Conservation (phyloP, 2,888 invertebrate genomes). For the Pogonocherus hispidulus region DNA sequence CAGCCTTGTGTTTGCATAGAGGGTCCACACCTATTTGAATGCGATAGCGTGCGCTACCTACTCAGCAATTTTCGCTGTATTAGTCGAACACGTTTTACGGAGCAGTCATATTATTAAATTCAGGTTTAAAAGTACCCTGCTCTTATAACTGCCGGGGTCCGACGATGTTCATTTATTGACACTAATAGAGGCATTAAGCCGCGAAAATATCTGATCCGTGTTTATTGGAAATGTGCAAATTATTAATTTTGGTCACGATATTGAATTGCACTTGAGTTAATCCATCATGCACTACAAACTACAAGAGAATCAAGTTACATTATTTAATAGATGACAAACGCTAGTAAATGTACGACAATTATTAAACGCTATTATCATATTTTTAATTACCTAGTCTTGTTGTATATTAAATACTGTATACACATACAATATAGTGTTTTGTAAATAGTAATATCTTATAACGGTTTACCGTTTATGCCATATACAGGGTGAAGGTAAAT, state of each 20-base stretch:
- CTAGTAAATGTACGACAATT: too few species aligned
- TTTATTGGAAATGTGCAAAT: conserved; percentile 6
- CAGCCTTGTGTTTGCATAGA: conserved; percentile 66
- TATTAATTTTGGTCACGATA: conserved; percentile 1
- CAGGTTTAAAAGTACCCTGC: background rate
- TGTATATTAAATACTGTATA: too few species aligned
- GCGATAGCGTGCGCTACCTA: conserved; percentile 1
- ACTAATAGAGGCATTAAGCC: conserved; percentile 2
- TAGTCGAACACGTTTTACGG: conserved; percentile 10
- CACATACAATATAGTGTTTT: too few species aligned
- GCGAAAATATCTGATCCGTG: conserved; percentile 1
- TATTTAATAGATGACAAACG: too few species aligned
- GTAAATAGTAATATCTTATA: too few species aligned
- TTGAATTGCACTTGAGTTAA: background rate
- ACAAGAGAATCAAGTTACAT: too few species aligned
- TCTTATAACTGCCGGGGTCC: background rate
- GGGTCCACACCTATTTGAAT: conserved; percentile 63
- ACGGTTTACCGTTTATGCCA: too few species aligned
- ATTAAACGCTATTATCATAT: too few species aligned
- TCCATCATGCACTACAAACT: background rate
- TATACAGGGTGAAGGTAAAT: too few species aligned
- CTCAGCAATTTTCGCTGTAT: conserved; percentile 7
- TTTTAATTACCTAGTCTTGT: too few species aligned
- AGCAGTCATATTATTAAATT: background rate
- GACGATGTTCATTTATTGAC: background rate